Evolutionary conservation across 2,888 invertebrate species (phyloP).

Genomic region (Papilio gigon): DNA sequence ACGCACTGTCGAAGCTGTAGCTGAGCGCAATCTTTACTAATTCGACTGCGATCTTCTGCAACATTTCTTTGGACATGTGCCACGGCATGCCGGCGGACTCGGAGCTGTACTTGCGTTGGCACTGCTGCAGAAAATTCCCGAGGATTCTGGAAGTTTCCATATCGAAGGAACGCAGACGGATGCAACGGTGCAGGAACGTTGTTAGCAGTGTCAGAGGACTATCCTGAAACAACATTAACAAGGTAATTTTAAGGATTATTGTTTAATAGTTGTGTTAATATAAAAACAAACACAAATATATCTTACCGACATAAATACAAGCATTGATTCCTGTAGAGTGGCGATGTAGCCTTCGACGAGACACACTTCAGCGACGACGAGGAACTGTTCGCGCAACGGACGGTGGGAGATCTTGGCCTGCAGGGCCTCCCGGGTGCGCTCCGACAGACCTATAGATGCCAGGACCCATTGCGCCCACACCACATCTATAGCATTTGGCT

Average conservation of each 20-base stretch:
- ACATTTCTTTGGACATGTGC: slow-evolving; percentile 77
- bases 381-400: slow-evolving; percentile 66
- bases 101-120: slow-evolving; percentile 69
- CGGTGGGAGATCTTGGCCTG: slow-evolving; percentile 61
- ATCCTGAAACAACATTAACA: slow-evolving; percentile 77
- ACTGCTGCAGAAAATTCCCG: slow-evolving; percentile 64
- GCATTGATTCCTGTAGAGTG: slow-evolving; percentile 85
- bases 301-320: slow-evolving; percentile 86
- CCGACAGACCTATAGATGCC: slow-evolving; percentile 60
- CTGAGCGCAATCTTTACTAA: slow-evolving; percentile 84
- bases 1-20: slow-evolving; percentile 83
- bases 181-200: slow-evolving; percentile 82
- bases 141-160: slow-evolving; percentile 67
- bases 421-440: slow-evolving; percentile 54
- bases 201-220: slow-evolving; percentile 84
- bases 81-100: slow-evolving; percentile 61
- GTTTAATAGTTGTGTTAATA: not conserved
- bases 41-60: slow-evolving; percentile 82
- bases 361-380: slow-evolving; percentile 77
- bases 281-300: not conserved
- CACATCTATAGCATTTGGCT: slow-evolving; percentile 84
- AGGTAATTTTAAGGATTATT: not conserved
- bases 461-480: slow-evolving; percentile 84
- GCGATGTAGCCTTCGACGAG: slow-evolving; percentile 81
- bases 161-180: slow-evolving; percentile 74